phyloP scores from a whole-genome alignment of 2,113 vertebrate species.

The Heteronetta atricapilla region DNA sequence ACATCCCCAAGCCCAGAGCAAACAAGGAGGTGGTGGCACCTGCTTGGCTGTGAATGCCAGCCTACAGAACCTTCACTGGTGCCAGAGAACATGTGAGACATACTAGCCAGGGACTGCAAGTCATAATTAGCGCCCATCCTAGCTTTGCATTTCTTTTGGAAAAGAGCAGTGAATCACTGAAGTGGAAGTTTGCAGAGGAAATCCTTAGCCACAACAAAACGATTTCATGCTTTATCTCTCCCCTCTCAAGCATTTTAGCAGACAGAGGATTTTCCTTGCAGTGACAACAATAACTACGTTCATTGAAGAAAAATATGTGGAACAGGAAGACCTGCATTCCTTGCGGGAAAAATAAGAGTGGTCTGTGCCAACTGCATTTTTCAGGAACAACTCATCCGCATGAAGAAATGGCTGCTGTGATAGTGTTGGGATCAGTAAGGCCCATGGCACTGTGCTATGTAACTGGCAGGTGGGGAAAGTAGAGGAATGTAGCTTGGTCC shows the following conservation, averaged over 20 bases:
- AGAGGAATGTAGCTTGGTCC: not conserved
- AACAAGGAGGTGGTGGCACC: not conserved
- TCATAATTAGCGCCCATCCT: not conserved
- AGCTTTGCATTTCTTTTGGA: not conserved
- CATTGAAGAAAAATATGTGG: conserved; percentile 63
- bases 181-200: conserved; percentile 45
- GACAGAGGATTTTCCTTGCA: conserved; percentile 50
- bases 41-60: not conserved
- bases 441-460: not conserved
- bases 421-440: not conserved
- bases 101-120: not conserved
- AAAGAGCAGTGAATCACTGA: not conserved
- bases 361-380: conserved; percentile 48
- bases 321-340: conserved; percentile 65
- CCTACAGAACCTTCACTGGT: not conserved
- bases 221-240: conserved; percentile 47
- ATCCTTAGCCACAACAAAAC: conserved; percentile 60
- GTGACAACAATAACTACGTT: conserved; percentile 57
- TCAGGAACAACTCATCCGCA: conserved; percentile 39
- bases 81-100: fast-evolving
- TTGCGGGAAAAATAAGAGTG: conserved; percentile 49
- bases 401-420: conserved; percentile 26
- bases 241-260: conserved; percentile 50
- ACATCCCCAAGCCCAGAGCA: not conserved
- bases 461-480: not conserved